A percentile compares a stretch with the other conserved stretches of the same genome.
Conservation (phyloP, 2,888 invertebrate species). For the Pristionchus entomophagus region DNA sequence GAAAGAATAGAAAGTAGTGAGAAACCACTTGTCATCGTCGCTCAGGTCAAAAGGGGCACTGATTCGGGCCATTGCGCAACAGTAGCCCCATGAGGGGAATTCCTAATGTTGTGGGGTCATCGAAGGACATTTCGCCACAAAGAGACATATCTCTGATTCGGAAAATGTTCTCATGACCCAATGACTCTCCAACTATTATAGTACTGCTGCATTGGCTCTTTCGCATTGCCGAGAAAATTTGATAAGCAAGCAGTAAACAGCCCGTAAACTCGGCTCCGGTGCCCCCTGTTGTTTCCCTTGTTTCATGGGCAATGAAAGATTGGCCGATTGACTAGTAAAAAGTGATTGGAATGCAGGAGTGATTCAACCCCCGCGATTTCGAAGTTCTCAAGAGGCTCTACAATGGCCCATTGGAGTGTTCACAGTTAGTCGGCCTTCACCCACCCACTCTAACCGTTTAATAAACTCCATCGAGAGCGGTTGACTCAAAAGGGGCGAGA, state of each 20-base stretch:
- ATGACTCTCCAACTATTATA: no score
- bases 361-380: conserved; percentile 21
- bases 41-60: background rate
- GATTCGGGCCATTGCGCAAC: conserved; percentile 26
- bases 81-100: conserved; percentile 41
- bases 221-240: background rate
- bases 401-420: background rate
- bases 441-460: conserved; percentile 19
- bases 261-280: background rate
- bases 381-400: conserved; percentile 7
- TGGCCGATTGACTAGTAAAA: conserved; percentile 20
- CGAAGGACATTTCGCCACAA: conserved; percentile 12
- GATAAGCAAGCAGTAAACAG: conserved; percentile 2
- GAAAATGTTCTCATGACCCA: no score
- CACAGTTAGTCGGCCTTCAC: conserved; percentile 29
- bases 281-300: background rate
- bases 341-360: conserved; percentile 28
- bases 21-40: conserved; percentile 40
- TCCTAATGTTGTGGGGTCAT: conserved; percentile 48
- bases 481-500: background rate
- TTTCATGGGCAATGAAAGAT: conserved; percentile 39
- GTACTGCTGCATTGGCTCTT: no score
- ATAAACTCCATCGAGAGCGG: conserved; percentile 29
- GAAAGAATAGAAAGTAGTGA: conserved; percentile 32
- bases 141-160: no score